phyloP scores from a whole-genome alignment of 1,140 invertebrate species.

The Theocolax elegans region DNA sequence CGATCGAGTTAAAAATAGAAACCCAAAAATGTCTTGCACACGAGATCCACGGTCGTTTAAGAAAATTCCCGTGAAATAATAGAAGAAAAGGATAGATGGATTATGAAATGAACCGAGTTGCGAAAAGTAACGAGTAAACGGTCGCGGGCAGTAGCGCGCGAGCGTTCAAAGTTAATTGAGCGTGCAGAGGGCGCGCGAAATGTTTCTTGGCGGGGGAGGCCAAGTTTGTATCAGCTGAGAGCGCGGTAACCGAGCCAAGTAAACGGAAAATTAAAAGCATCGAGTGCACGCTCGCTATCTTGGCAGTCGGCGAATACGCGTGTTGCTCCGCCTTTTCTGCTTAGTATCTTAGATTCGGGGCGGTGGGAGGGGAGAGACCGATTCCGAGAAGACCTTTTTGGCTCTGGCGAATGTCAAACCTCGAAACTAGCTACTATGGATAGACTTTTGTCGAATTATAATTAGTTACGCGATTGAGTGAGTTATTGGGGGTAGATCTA shows the following conservation, averaged over 20 bases:
- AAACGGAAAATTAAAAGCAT: constrained; percentile 16
- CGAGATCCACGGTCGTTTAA: too few species aligned
- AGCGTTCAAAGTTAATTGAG: too few species aligned
- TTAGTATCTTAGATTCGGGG: not conserved
- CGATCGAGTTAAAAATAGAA: too few species aligned
- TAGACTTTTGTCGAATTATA: constrained; percentile 18
- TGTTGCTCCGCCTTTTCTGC: not conserved
- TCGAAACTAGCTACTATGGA: not conserved
- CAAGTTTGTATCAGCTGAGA: not conserved
- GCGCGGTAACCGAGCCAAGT: too few species aligned
- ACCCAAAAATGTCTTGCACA: too few species aligned
- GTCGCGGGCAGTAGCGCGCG: too few species aligned
- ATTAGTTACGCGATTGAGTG: not conserved
- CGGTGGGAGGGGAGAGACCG: too few species aligned
- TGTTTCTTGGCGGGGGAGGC: not conserved
- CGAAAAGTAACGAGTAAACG: too few species aligned
- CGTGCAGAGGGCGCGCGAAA: not conserved
- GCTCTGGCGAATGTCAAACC: not conserved
- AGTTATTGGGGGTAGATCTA: not conserved
- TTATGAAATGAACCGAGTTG: too few species aligned
- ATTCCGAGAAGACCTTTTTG: constrained; percentile 13
- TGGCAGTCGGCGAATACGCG: not conserved
- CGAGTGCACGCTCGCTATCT: not conserved
- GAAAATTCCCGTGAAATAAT: too few species aligned
- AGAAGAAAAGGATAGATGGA: too few species aligned